Conservation (phyloP, 2,113 vertebrate genomes). For the Entomyzon cyanotis region DNA sequence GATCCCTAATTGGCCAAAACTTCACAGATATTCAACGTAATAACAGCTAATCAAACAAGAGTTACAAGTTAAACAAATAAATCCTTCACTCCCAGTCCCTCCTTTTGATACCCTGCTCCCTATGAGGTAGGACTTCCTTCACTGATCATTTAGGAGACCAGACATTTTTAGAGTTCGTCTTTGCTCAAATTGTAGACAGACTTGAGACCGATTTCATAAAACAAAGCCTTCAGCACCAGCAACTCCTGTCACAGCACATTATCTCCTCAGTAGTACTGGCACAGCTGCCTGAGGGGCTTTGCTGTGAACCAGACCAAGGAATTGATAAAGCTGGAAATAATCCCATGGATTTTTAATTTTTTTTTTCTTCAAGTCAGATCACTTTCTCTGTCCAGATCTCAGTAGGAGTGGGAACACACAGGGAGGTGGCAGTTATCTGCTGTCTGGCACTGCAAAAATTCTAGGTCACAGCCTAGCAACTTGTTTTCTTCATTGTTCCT, state of each 20-base stretch:
- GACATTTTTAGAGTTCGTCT: background rate
- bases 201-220: background rate
- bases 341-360: background rate
- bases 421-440: rapidly evolving
- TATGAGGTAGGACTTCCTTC: background rate
- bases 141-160: background rate
- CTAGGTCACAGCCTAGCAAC: background rate
- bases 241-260: background rate
- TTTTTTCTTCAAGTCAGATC: background rate
- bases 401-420: rapidly evolving
- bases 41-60: background rate
- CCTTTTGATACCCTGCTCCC: background rate
- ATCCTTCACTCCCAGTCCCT: background rate
- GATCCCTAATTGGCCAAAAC: background rate
- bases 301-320: background rate
- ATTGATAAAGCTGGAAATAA: conserved; percentile 1
- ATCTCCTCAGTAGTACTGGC: background rate
- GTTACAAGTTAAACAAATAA: background rate
- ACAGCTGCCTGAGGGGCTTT: background rate
- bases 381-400: background rate
- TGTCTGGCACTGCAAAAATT: background rate
- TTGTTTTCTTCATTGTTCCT: background rate
- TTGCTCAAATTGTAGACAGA: background rate
- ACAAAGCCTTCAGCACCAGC: background rate
- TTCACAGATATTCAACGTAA: background rate